Percentiles rank a stretch among this genome's conserved stretches.
These are phyloP conservation scores for Xestia ashworthii DNA, from an alignment of 2,888 invertebrate genomes.

Conservation along the genomic window DNA sequence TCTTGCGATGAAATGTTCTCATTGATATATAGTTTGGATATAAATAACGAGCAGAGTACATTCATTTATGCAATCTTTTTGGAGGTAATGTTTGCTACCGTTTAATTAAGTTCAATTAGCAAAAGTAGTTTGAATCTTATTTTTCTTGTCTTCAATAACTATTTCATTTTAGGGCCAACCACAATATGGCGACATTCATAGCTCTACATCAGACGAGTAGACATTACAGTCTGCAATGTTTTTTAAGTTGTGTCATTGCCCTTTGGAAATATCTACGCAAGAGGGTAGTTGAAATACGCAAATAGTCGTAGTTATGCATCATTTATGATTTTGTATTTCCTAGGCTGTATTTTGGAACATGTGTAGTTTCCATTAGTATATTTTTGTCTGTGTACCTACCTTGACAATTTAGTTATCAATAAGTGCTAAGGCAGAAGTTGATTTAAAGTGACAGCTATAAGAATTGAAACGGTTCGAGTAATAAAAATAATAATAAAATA, in stretches of 20 bases:
- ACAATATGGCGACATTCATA: conserved; percentile 13
- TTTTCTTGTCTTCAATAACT: background rate
- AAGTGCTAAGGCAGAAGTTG: background rate
- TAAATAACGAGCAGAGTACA: background rate
- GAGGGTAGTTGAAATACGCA: conserved; percentile 49
- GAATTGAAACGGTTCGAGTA: conserved; percentile 17
- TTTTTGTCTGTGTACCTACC: background rate
- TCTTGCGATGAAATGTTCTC: conserved; percentile 24
- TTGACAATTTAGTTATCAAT: background rate
- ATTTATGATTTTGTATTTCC: conserved; percentile 20
- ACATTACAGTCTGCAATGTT: conserved; percentile 48
- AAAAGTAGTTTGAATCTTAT: background rate
- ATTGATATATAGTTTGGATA: conserved; percentile 2
- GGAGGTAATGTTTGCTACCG: conserved; percentile 3
- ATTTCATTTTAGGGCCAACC: background rate
- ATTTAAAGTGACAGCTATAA: background rate
- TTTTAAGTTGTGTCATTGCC: conserved; percentile 65
- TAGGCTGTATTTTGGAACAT: background rate
- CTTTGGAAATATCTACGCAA: conserved; percentile 44
- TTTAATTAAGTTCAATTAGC: conserved; percentile 13
- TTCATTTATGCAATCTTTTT: conserved; percentile 7
- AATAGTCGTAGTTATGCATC: conserved; percentile 11
- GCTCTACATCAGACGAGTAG: conserved; percentile 44
- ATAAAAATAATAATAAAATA: no score
- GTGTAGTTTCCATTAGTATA: background rate